A percentile compares a stretch with the other conserved stretches of the same genome.
Evolutionary conservation across 2,797 vertebrate species (phyloP).

Genomic region (Botia kubotai): DNA sequence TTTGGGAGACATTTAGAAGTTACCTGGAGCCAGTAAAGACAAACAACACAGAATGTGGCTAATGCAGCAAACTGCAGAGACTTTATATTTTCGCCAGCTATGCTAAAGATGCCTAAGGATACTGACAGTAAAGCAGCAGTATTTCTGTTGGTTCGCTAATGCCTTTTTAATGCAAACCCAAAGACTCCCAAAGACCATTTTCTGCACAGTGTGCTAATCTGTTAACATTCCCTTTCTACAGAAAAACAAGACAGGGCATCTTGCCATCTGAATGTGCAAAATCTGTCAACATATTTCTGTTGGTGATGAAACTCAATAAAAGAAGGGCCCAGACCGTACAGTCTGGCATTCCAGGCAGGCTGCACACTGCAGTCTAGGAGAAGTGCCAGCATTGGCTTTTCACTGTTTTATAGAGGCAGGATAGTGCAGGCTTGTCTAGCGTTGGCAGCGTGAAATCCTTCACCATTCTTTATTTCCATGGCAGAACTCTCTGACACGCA

Average conservation of each 20-base stretch:
- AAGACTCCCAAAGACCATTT: not conserved
- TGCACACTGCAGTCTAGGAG: constrained; percentile 41
- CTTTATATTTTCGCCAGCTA: constrained; percentile 20
- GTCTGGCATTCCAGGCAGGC: constrained; percentile 39
- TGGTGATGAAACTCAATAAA: constrained; percentile 28
- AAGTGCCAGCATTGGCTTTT: constrained; percentile 26
- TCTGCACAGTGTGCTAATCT: not conserved
- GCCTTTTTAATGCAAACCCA: not conserved
- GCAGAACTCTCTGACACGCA: constrained; percentile 96
- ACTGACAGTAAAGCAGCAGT: not conserved
- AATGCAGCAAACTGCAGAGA: constrained; percentile 12
- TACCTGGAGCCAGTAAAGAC: not conserved
- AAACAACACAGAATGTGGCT: not conserved
- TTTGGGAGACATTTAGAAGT: not conserved
- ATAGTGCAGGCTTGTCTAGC: not conserved
- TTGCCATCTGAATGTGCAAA: constrained; percentile 24
- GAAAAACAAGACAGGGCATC: not conserved
- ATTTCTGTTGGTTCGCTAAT: constrained; percentile 4
- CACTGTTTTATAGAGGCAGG: not conserved
- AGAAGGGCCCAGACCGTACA: constrained; percentile 23
- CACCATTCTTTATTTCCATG: constrained; percentile 44
- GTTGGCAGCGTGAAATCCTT: constrained; percentile 24
- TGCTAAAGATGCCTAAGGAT: constrained; percentile 12
- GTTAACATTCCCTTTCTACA: not conserved
- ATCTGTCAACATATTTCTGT: constrained; percentile 19